A percentile compares a stretch with the other conserved stretches of the same genome.
phyloP scores from a whole-genome alignment of 1,140 invertebrate genomes.

The Nymphalis io region DNA sequence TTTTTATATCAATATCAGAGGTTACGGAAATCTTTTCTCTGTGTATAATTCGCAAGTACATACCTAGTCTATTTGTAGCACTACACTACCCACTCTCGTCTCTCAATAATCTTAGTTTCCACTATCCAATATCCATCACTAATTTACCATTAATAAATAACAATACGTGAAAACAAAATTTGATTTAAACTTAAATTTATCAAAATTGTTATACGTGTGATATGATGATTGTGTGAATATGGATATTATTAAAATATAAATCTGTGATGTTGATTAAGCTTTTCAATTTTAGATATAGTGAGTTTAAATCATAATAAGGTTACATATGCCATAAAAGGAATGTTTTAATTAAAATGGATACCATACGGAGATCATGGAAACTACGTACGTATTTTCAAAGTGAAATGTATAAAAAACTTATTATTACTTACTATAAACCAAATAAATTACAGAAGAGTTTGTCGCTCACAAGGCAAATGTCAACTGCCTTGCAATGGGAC shows the following conservation, averaged over 20 bases:
- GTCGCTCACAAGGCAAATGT: conserved; percentile 93
- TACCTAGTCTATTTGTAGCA: no score
- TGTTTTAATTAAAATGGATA: conserved; percentile 65
- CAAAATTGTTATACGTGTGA: neutral
- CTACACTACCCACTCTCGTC: no score
- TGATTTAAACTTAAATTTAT: neutral
- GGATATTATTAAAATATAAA: neutral
- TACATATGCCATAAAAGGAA: conserved; percentile 53
- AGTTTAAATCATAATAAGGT: conserved; percentile 40
- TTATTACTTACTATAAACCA: neutral
- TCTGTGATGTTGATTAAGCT: conserved; percentile 1
- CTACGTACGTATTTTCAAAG: conserved; percentile 64
- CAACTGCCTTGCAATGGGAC: conserved; percentile 93
- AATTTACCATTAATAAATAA: conserved; percentile 10
- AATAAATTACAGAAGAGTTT: conserved; percentile 89
- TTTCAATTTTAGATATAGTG: neutral
- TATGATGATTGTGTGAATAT: neutral
- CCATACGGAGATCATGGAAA: conserved; percentile 76
- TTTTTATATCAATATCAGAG: no score
- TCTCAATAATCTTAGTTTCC: no score
- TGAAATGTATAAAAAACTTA: neutral
- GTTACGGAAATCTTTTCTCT: no score
- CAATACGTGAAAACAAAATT: conserved; percentile 1
- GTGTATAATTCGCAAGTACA: no score
- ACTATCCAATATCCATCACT: neutral